Conservation (phyloP, 2,113 vertebrate genomes). For the Camelus bactrianus region DNA sequence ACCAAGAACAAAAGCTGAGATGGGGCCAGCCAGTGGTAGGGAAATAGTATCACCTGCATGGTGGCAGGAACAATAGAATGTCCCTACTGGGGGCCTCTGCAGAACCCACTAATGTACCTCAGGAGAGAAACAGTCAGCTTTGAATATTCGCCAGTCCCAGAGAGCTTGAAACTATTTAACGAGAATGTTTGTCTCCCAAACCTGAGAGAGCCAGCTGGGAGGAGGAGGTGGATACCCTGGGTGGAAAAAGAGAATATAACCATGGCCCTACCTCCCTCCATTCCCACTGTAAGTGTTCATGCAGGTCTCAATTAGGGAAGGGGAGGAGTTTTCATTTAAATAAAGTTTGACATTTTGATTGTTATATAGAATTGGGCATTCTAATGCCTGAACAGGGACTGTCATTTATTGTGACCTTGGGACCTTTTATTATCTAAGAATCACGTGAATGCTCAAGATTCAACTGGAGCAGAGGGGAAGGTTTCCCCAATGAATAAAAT, state of each 20-base stretch:
- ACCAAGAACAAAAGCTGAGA: not conserved
- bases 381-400: not conserved
- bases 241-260: not conserved
- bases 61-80: not conserved
- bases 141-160: not conserved
- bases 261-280: not conserved
- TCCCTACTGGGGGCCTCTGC: not conserved
- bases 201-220: not conserved
- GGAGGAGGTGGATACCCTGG: not conserved
- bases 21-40: not conserved
- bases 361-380: not conserved
- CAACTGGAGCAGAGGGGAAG: not conserved
- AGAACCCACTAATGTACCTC: not conserved
- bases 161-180: not conserved
- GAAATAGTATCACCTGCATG: not conserved
- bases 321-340: constrained; percentile 5
- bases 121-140: not conserved
- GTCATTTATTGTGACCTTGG: not conserved
- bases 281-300: not conserved
- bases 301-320: not conserved
- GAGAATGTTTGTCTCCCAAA: not conserved
- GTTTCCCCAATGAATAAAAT: not conserved
- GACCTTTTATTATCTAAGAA: not conserved
- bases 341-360: not conserved
- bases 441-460: not conserved